A percentile compares a stretch with the other conserved stretches of the same genome.
Evolutionary conservation across 2,888 invertebrate genomes (phyloP).

Genomic region (Peribatodes rhomboidaria): DNA sequence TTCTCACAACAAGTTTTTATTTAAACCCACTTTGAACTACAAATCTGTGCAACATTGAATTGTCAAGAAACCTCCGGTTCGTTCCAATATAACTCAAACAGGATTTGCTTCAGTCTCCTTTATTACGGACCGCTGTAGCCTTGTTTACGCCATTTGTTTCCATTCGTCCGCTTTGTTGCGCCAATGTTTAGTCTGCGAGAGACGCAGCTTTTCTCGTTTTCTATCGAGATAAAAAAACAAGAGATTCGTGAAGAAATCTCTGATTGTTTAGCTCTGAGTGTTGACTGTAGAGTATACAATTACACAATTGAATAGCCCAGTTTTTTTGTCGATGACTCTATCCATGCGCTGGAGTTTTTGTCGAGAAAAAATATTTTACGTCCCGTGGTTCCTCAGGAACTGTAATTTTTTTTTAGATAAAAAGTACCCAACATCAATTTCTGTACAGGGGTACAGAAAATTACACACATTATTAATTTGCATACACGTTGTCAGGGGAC

Average conservation of each 20-base stretch:
- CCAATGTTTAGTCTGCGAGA: slow-evolving; percentile 27
- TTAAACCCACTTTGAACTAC: neutral
- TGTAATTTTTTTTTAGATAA: no score
- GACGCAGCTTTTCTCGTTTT: slow-evolving; percentile 7
- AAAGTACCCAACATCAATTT: no score
- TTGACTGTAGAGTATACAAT: no score
- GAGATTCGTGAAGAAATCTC: slow-evolving; percentile 5
- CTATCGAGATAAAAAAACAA: slow-evolving; percentile 17
- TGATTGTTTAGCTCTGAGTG: slow-evolving; percentile 9
- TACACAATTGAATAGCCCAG: no score
- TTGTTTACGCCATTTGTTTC: slow-evolving; percentile 30
- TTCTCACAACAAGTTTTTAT: no score
- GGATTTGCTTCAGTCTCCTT: slow-evolving; percentile 3
- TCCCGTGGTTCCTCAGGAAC: no score
- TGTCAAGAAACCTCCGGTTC: slow-evolving; percentile 6
- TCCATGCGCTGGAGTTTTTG: neutral
- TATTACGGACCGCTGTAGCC: slow-evolving; percentile 2
- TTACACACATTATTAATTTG: no score
- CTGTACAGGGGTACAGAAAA: no score
- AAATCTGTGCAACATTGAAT: slow-evolving; percentile 1
- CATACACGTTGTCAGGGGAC: no score
- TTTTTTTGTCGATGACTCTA: no score
- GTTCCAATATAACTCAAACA: slow-evolving; percentile 1
- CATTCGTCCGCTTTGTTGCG: slow-evolving; percentile 24
- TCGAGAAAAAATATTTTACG: no score